A percentile compares a stretch with the other conserved stretches of the same genome.
Evolutionary conservation across 1,140 invertebrate species (phyloP).

Genomic region (Papilio xuthus): DNA sequence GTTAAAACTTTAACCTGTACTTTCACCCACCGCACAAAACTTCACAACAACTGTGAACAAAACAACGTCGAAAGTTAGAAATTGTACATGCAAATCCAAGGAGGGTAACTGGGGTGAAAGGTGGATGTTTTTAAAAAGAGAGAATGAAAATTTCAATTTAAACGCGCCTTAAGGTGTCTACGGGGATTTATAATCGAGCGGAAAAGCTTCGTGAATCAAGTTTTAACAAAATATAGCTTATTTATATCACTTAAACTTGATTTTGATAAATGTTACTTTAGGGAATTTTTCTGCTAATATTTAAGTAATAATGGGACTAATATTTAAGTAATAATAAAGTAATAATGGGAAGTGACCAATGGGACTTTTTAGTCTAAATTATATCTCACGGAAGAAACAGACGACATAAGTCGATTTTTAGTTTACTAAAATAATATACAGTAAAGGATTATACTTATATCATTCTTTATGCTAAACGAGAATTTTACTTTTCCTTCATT

Average conservation of each 20-base stretch:
- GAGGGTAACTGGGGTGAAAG: constrained; percentile 51
- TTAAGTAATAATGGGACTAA: constrained; percentile 3
- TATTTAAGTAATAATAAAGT: neutral
- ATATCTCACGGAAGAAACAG: neutral
- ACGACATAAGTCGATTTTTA: neutral
- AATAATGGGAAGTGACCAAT: neutral
- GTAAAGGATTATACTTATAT: neutral
- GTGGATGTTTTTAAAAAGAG: constrained; percentile 62
- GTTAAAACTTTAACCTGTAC: constrained; percentile 44
- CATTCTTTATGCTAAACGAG: neutral
- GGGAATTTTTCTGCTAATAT: neutral
- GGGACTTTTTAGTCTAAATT: neutral
- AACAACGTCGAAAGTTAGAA: constrained; percentile 59
- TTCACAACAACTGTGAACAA: constrained; percentile 37
- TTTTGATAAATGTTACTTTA: neutral
- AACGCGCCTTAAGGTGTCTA: constrained; percentile 67
- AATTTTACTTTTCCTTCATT: neutral
- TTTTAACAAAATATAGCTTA: constrained; percentile 45
- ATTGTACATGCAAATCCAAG: constrained; percentile 73
- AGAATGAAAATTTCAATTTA: constrained; percentile 79
- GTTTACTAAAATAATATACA: neutral
- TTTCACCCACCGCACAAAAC: constrained; percentile 26
- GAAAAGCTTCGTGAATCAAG: constrained; percentile 54
- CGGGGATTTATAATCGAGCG: constrained; percentile 43
- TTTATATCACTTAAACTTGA: constrained; percentile 27